Conservation (phyloP, 2,113 vertebrate species). For the Andinoacara biseriatus region DNA sequence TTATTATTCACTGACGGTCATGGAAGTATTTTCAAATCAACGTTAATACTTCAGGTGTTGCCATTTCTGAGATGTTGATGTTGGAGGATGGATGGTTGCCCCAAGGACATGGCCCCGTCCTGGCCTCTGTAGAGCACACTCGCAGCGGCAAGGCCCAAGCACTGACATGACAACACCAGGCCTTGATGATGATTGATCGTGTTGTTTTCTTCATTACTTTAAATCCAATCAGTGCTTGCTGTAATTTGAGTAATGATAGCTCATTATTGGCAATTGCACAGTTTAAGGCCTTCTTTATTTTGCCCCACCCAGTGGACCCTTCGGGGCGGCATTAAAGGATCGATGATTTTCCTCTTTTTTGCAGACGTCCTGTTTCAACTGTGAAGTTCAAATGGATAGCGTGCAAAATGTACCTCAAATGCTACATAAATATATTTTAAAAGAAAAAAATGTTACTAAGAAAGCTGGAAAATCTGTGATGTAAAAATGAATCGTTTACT, state of each 20-base stretch:
- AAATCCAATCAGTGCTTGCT: constrained; percentile 98
- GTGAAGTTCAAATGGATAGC: constrained; percentile 68
- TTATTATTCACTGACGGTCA: constrained; percentile 5
- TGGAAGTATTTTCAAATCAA: constrained; percentile 40
- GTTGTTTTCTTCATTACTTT: constrained; percentile 99
- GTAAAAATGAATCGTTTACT: constrained; percentile 48
- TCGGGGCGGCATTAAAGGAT: constrained; percentile 81
- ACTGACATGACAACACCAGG: constrained; percentile 86
- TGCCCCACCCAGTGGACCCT: constrained; percentile 80
- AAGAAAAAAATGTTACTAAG: not conserved
- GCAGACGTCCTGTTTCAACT: constrained; percentile 54
- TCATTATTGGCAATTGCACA: constrained; percentile 97
- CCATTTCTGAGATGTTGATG: constrained; percentile 54
- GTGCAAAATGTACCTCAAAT: not conserved
- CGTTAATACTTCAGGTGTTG: constrained; percentile 36
- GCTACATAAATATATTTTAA: constrained; percentile 21
- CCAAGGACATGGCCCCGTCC: constrained; percentile 65
- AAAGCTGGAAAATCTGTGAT: constrained; percentile 18
- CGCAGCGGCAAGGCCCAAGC: constrained; percentile 70
- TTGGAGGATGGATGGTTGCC: constrained; percentile 71
- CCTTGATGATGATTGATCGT: constrained; percentile 99
- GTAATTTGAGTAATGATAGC: constrained; percentile 99
- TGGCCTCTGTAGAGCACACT: constrained; percentile 83
- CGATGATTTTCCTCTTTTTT: constrained; percentile 68
- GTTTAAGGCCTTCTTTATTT: constrained; percentile 94